Evolutionary conservation across 2,888 invertebrate genomes (phyloP), one percentile per base, ranked within the genome.

Genomic region (Yponomeuta sedellus): DNA sequence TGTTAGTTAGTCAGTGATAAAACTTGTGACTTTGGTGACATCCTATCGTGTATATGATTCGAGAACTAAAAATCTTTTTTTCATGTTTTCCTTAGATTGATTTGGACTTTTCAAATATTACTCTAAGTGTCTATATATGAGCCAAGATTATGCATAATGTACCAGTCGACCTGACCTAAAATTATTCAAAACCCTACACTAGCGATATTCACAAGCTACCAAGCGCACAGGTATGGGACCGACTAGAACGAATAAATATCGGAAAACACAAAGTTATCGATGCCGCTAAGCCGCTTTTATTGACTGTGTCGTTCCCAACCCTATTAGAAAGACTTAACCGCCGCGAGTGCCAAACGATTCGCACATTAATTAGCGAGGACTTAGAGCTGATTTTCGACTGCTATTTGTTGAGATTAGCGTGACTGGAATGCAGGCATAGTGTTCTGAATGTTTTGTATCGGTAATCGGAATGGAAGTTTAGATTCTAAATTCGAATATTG

Each of bases 181-280:
- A 16, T 12, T 3, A 12, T 52, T 52, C 4, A 5, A 52, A 12
- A 2, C 44, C 44, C 16, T 16, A 52, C 44, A 12, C 44, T 52
- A 52, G 1, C 44, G 44, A 52, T 52, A 52, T 52, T 52, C 44
- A 44, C 12, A 52, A 52, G 16, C 44, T 16, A 52, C 77, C 78
- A 77, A 74, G 77, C 77, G 79, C 77, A 81, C 83, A 85, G 81
- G 82, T 82, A 80, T 71, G 69, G 73, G 79, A 82, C 83, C 85
- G 85, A 87, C 80, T 85, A 79, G 80, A 82, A 79, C 79, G 78
- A 83, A 85, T 86, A 85, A 88, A 86, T 83, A 86, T 81, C 73
- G 80, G 82, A 85, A 82, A 87, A 86, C 81, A 83, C 86, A 86
- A 86, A 88, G 86, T 89, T 88, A 88, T 86, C 85, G 88, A 86